Evolutionary conservation across 1,140 invertebrate genomes (phyloP).

Genomic region (Hyposmocoma kahamanoa): DNA sequence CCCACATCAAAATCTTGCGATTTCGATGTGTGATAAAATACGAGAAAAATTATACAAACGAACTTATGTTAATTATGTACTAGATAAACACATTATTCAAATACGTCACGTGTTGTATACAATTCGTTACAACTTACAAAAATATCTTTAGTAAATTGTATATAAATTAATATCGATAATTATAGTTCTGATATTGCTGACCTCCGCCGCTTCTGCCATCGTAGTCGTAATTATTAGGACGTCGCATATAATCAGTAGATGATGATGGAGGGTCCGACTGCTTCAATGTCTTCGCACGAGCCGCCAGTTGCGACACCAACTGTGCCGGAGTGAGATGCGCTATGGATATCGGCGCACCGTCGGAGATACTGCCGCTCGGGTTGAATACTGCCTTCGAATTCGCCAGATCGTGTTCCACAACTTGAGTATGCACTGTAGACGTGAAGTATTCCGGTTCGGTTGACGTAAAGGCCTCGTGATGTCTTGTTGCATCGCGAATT

Average conservation of each 20-base stretch:
- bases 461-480: conserved; percentile 24
- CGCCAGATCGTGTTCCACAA: conserved; percentile 57
- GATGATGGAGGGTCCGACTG: conserved; percentile 29
- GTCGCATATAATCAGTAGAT: conserved; percentile 23
- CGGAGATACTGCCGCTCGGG: conserved; percentile 38
- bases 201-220: conserved; percentile 22
- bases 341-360: conserved; percentile 49
- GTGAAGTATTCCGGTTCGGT: conserved; percentile 38
- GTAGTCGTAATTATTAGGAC: conserved; percentile 26
- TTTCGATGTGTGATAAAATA: no score
- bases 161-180: no score
- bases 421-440: conserved; percentile 50
- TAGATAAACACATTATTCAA: no score
- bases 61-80: no score
- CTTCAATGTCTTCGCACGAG: conserved; percentile 58
- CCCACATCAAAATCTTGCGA: no score
- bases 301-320: conserved; percentile 58
- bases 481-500: conserved; percentile 40
- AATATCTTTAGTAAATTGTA: no score
- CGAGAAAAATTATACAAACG: no score
- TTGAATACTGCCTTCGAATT: conserved; percentile 56
- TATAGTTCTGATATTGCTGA: conserved; percentile 31
- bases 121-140: no score
- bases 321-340: conserved; percentile 63
- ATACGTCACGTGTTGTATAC: no score